Percentiles rank a stretch among this genome's conserved stretches.
These are phyloP conservation scores for Egretta garzetta DNA, from an alignment of 2,113 vertebrate genomes.

Conservation along the genomic window DNA sequence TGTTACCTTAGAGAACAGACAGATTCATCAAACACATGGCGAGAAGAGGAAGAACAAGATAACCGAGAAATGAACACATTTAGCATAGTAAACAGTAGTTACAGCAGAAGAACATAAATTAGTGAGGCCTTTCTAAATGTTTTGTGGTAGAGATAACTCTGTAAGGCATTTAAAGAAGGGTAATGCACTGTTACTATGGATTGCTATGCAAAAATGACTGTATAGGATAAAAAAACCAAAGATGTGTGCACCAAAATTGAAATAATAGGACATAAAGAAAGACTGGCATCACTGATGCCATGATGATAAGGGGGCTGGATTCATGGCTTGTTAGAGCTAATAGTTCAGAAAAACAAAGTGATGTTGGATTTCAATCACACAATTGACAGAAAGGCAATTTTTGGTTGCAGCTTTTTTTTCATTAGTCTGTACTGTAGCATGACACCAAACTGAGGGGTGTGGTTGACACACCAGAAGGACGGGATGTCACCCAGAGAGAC, in stretches of 20 bases:
- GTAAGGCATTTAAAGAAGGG: neutral
- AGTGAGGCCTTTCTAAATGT: neutral
- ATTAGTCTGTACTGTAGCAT: neutral
- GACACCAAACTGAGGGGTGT: no score
- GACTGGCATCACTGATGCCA: neutral
- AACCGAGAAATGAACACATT: neutral
- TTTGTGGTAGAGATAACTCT: neutral
- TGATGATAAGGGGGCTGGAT: neutral
- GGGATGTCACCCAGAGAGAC: no score
- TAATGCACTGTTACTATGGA: neutral
- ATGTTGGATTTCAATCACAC: neutral
- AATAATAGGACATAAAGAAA: neutral
- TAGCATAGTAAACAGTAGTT: neutral
- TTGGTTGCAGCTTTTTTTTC: neutral
- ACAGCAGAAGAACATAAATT: neutral
- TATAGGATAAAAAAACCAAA: neutral
- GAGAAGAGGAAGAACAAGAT: neutral
- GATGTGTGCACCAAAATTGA: neutral
- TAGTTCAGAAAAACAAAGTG: neutral
- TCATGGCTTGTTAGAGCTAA: neutral
- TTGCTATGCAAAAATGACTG: neutral
- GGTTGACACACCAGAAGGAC: no score
- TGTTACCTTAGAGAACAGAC: neutral
- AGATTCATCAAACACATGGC: neutral
- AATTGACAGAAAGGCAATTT: neutral